Evolutionary conservation across 2,888 invertebrate species (phyloP), one percentile per base, ranked within the genome.

Genomic region (Lycocerus yunnanus): DNA sequence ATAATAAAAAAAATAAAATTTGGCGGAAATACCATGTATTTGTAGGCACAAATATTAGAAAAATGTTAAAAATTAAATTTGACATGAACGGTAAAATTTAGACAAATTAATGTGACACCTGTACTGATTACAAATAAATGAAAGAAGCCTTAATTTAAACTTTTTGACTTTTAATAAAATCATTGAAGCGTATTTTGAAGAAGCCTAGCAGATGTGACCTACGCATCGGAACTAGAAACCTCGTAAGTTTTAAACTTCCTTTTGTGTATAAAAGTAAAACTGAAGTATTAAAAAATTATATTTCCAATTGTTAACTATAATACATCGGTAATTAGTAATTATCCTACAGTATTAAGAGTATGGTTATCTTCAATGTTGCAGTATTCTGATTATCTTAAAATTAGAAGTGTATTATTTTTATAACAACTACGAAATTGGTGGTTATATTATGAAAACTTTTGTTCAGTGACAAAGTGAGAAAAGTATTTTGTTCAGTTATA

Each of bases 121-220:
- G 58, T 13, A 69, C 61, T 68, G 66, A 72, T 75, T 72, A 72
- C 18, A 20, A 10, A 27, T 21, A 75, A 71, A 20, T 27, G 59
- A 75, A 68, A 66, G 76, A 76, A 76, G 71, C 76, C 76, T 59
- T 76, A 76, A 71, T 71, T 66, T 69, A 10, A 70, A 73, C 72
- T 70, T 76, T 77, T 78, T 78, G 79, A 79, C 73, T 76, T 72
- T 77, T 74, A 78, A 76, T 75, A 74, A 78, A 78, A 72, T 79
- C 75, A 78, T 76, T 66, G 76, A 69, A 79, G 78, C 78, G 76
- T 79, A 75, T 74, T 72, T 72, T 74, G 58, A 58, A 63, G 78
- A 79, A 79, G 79, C 79, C 79, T 68, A 68, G 71, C 76, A 77
- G 77, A 78, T 77, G 78, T 78, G 76, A 77, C 74, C 77, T 72